Percentiles rank a stretch among this genome's conserved stretches.
These are phyloP conservation scores for Lerema accius DNA, from an alignment of 1,140 invertebrate species.

Conservation along the genomic window DNA sequence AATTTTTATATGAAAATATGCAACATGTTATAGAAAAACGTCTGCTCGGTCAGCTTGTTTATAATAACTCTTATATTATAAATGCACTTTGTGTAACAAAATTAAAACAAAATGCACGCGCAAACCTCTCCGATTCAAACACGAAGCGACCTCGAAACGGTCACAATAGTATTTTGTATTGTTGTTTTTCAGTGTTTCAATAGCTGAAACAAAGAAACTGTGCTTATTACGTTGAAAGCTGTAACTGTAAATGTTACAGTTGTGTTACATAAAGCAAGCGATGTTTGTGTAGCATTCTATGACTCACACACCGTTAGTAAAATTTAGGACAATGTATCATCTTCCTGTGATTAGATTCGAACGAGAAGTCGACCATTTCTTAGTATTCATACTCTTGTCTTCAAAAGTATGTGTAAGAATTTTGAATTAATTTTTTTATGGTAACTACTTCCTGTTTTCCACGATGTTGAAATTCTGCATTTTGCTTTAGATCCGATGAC, in stretches of 20 bases:
- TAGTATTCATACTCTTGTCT: not conserved
- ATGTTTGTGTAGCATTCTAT: slow-evolving; percentile 49
- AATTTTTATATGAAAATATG: too few species aligned
- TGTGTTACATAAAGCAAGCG: slow-evolving; percentile 71
- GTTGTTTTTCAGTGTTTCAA: slow-evolving; percentile 56
- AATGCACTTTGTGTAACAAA: slow-evolving; percentile 22
- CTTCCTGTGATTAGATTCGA: slow-evolving; percentile 33
- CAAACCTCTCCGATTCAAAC: slow-evolving; percentile 21
- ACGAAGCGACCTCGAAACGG: slow-evolving; percentile 51
- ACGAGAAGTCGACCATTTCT: slow-evolving; percentile 12
- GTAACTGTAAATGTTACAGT: slow-evolving; percentile 76
- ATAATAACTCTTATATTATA: too few species aligned
- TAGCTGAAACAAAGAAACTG: slow-evolving; percentile 60
- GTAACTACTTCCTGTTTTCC: too few species aligned
- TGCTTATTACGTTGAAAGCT: slow-evolving; percentile 58
- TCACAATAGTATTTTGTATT: slow-evolving; percentile 51
- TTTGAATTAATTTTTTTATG: too few species aligned
- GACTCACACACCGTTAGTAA: slow-evolving; percentile 59
- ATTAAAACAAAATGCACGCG: slow-evolving; percentile 34
- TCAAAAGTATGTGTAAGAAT: too few species aligned
- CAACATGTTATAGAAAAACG: too few species aligned
- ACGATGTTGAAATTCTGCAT: too few species aligned
- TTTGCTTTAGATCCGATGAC: too few species aligned
- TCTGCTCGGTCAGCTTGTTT: too few species aligned
- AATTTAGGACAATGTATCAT: slow-evolving; percentile 43